Percentiles rank a stretch among this genome's conserved stretches.
Evolutionary conservation across 2,113 vertebrate species (phyloP).

Genomic region (Lepidothrix coronata): DNA sequence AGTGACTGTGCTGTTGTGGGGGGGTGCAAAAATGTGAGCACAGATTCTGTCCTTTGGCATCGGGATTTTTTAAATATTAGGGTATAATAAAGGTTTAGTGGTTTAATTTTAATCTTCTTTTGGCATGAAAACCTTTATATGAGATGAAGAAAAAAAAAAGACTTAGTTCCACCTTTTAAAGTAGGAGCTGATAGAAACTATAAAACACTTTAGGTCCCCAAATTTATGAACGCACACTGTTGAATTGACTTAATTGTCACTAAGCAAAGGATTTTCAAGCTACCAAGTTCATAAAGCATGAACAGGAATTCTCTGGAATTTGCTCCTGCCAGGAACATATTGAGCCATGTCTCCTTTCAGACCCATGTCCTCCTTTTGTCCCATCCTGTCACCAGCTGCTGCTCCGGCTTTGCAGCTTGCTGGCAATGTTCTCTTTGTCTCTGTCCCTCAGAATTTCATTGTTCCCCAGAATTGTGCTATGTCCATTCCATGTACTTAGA

Average conservation of each 20-base stretch:
- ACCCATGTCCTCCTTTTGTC: neutral
- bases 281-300: neutral
- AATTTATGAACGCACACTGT: neutral
- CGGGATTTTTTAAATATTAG: neutral
- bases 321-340: neutral
- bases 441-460: neutral
- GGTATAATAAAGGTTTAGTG: neutral
- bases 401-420: neutral
- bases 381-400: neutral
- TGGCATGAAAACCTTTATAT: neutral
- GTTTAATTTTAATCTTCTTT: neutral
- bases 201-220: neutral
- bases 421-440: neutral
- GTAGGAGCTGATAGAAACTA: neutral
- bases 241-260: neutral
- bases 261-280: neutral
- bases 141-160: neutral
- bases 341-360: neutral
- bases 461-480: neutral
- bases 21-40: neutral
- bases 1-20: accelerated
- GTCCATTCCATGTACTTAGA: neutral
- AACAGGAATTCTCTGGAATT: neutral
- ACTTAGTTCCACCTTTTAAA: neutral
- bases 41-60: neutral